phyloP scores from a whole-genome alignment of 2,888 invertebrate genomes.

The Tromatobia lineatoria region DNA sequence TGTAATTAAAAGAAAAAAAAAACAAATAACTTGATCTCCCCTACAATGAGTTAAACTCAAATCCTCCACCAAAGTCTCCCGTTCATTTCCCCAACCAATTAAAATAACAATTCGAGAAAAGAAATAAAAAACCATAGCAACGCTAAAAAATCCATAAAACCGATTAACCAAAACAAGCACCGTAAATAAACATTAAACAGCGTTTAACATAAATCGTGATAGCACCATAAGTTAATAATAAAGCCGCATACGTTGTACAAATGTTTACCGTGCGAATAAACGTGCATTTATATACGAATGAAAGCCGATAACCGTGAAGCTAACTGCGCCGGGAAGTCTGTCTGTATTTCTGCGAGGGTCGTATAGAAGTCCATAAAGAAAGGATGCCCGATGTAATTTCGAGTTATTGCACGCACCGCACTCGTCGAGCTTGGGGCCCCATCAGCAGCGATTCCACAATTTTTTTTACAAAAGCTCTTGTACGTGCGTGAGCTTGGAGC shows the following conservation, averaged over 20 bases:
- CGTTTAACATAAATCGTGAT: neutral
- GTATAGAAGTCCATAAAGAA: constrained; percentile 58
- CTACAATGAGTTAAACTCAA: neutral
- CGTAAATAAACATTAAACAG: neutral
- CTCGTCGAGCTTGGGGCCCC: constrained; percentile 25
- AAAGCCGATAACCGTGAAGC: constrained; percentile 22
- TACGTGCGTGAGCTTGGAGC: constrained; percentile 38
- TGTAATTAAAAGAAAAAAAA: neutral
- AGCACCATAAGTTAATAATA: neutral
- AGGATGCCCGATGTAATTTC: constrained; percentile 63
- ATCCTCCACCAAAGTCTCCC: neutral
- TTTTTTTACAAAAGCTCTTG: constrained; percentile 44
- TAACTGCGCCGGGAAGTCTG: neutral
- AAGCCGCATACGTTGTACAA: neutral
- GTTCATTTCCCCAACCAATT: neutral
- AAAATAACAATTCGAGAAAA: neutral
- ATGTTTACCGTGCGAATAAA: constrained; percentile 22
- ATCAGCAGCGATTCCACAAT: constrained; percentile 53
- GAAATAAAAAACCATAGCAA: neutral
- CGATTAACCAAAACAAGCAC: neutral
- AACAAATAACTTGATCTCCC: too few species aligned
- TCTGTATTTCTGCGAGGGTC: constrained; percentile 7
- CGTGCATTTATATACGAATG: constrained; percentile 11
- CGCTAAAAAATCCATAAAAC: neutral
- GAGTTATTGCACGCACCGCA: constrained; percentile 53